Evolutionary conservation across 1,140 invertebrate genomes (phyloP).

Genomic region (Tribolium castaneum): DNA sequence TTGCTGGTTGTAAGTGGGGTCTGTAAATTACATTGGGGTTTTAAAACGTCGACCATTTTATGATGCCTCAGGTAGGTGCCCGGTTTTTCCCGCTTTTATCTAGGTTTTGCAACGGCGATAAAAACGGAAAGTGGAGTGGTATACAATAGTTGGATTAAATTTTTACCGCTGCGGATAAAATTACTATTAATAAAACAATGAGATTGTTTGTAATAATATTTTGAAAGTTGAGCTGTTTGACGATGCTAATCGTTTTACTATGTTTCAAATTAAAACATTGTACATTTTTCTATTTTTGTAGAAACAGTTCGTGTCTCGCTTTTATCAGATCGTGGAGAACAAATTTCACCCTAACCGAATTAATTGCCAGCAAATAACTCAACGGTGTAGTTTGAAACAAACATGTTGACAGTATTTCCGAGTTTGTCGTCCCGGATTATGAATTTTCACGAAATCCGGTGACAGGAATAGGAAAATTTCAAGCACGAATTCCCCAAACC

Average conservation of each 20-base stretch:
- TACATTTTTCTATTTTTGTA: background rate
- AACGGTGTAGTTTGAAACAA: background rate
- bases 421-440: background rate
- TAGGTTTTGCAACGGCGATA: background rate
- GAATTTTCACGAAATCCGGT: background rate
- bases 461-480: background rate
- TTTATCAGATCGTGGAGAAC: background rate
- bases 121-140: background rate
- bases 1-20: background rate
- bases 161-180: too few relatives aligned
- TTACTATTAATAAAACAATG: background rate
- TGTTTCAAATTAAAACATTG: too few relatives aligned
- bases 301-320: background rate
- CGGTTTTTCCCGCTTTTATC: background rate
- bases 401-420: background rate
- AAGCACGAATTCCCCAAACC: background rate
- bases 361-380: background rate
- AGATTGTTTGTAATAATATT: background rate
- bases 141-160: background rate
- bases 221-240: background rate
- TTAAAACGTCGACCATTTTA: background rate
- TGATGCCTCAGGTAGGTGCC: background rate
- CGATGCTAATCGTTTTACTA: too few relatives aligned
- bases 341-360: background rate
- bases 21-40: background rate